Base-by-base conservation (phyloP, 2,113 vertebrate species). In the Todiramphus saurophagus region DNA sequence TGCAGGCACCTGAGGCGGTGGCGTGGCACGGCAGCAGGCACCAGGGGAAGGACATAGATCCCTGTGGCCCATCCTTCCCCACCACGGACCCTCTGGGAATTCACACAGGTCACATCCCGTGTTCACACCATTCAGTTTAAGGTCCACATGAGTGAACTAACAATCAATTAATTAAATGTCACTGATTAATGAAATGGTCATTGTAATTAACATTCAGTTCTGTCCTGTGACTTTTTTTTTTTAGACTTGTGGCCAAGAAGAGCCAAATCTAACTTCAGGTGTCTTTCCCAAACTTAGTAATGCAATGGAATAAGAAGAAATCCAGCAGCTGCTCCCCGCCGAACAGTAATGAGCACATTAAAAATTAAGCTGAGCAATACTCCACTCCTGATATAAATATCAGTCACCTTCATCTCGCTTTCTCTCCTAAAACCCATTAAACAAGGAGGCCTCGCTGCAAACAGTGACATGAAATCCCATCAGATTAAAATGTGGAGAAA, bases 311-410 rank as follows among this genome's bases (percentile, higher is more conserved):
- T 91, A 59, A 39, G 78, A 80, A 41, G 44, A 93, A 96, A 80
- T 50, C 41, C 59, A 81, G 79, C 85, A 92, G 75, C 85, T 96
- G 76, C 43, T 95, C 68, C 46, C 48, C 51, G 53, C n/a, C 66
- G 53, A 93, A 74, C 41, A 77, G 23, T 89, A 89, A 90, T 59
- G 51, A 89, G 24, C 16, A 48, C 68, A 96, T 92, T 94, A 94
- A 97, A 96, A 90, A 92, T 94, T 95, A 93, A 95, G 67, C 63
- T 73, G 89, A 90, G 90, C 87, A 93, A 86, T 94, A 77, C 43
- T 90, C 78, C 37, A 50, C 50, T 88, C 58, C 70, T 83, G 41
- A 43, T 76, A 51, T 76, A 88, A 88, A 70, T 88, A 94, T 90
- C 76, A 70, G 59, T 66, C 82, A 80, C 64, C 70, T 91, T 89